Evolutionary conservation across 2,113 vertebrate species (phyloP), one percentile per base, ranked within the genome.

Genomic region (Rutilus rutilus): DNA sequence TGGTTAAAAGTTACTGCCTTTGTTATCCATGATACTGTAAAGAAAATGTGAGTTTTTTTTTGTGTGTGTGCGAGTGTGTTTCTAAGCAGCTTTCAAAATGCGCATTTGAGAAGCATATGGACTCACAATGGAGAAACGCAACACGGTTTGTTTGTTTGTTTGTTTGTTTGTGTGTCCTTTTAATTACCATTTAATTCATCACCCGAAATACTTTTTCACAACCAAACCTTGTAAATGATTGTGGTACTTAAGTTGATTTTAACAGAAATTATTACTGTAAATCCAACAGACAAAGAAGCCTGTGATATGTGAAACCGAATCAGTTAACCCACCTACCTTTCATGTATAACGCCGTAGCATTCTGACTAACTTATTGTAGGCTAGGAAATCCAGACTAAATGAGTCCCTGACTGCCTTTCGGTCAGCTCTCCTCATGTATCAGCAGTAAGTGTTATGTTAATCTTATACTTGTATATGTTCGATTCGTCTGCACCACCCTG

Each of bases 311-410:
- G 82, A 78, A 76, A 27, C 71, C n/a, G 6, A 84, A 60, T 36
- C n/a, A 57, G 45, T 64, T 85, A 47, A 54, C 23, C 42, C 42
- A 52, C 52, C 15, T 65, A 27, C 19, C 33, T 45, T 62, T 39
- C 74, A 71, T 88, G 75, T 64, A 36, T 86, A 86, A 67, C 74
- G 60, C 67, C 84, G 67, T 82, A 84, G 50, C 77, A 86, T 84
- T 82, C 75, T 47, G 54, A 82, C 45, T 91, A 89, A 91, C 87
- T 91, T 89, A 91, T 90, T 90, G 73, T 88, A 88, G 84, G 85
- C 74, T 79, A 86, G 85, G 45, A 75, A 54, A 84, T 84, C 71
- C 45, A 82, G 78, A 84, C 82, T 82, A 78, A 80, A 77, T 86
- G 82, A 86, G 83, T 54, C 27, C 42, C 88, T 78, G 85, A 79